A percentile compares a stretch with the other conserved stretches of the same genome.
Evolutionary conservation across 2,113 vertebrate species (phyloP).

Genomic region (Equus quagga): DNA sequence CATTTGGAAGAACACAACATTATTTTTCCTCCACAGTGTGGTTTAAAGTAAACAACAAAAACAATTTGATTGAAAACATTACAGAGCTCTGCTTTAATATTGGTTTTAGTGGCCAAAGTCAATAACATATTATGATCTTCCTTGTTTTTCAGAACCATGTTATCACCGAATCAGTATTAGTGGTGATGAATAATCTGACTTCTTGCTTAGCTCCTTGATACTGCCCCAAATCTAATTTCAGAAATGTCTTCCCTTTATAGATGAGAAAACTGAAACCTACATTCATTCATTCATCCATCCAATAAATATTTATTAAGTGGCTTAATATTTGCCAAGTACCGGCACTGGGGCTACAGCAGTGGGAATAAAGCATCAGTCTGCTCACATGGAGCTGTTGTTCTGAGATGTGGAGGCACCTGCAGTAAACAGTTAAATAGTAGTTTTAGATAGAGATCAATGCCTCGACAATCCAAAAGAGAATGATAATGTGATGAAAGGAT

Average conservation of each 20-base stretch:
- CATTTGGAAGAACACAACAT: not conserved
- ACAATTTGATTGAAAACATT: conserved; percentile 13
- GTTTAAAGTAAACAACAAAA: conserved; percentile 39
- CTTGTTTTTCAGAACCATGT: not conserved
- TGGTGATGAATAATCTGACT: not conserved
- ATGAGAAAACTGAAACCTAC: not conserved
- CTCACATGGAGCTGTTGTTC: not conserved
- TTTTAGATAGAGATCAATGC: not conserved
- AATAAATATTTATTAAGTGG: conserved; percentile 2
- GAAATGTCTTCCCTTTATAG: not conserved
- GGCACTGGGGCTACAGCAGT: not conserved
- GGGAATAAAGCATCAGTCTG: not conserved
- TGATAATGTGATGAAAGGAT: not conserved
- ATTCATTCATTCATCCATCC: not conserved
- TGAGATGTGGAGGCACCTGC: not conserved
- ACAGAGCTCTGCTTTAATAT: conserved; percentile 15
- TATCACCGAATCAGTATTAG: not conserved
- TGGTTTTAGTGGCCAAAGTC: not conserved
- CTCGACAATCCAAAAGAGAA: not conserved
- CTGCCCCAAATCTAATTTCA: conserved; percentile 17
- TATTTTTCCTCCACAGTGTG: not conserved
- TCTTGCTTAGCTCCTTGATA: conserved; percentile 14
- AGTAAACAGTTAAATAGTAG: not conserved
- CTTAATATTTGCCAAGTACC: not conserved
- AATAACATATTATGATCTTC: not conserved